These are phyloP conservation scores for Bombus difficillimus DNA, from an alignment of 1,140 invertebrate genomes.

Conservation along the genomic window DNA sequence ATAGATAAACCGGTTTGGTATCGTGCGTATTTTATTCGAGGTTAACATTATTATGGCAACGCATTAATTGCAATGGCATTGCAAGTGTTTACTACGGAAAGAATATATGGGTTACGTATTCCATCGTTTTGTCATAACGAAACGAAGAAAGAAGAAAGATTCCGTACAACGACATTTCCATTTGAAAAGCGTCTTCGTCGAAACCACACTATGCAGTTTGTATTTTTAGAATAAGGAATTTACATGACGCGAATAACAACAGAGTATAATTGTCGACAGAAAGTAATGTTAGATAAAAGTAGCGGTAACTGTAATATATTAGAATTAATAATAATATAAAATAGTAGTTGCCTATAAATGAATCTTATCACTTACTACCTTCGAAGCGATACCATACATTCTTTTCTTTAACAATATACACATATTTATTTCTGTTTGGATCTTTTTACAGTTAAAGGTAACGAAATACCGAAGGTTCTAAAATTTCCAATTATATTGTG, in stretches of 20 bases:
- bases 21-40: not conserved
- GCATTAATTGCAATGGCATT: not conserved
- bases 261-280: too few relatives aligned
- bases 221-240: not conserved
- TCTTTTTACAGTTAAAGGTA: too few relatives aligned
- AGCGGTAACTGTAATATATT: not conserved
- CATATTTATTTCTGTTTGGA: too few relatives aligned
- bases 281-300: too few relatives aligned
- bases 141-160: not conserved
- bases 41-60: conserved; percentile 8
- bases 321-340: not conserved
- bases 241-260: not conserved
- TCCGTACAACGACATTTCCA: not conserved
- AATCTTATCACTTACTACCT: not conserved
- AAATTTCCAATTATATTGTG: not conserved
- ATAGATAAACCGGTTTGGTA: conserved; percentile 24
- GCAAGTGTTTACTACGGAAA: not conserved
- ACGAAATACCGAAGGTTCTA: too few relatives aligned
- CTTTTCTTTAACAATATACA: too few relatives aligned
- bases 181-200: not conserved
- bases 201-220: not conserved
- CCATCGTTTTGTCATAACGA: not conserved
- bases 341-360: not conserved
- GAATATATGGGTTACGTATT: not conserved
- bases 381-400: not conserved